Conservation (phyloP, 2,113 vertebrate genomes). For the Dascyllus trimaculatus region DNA sequence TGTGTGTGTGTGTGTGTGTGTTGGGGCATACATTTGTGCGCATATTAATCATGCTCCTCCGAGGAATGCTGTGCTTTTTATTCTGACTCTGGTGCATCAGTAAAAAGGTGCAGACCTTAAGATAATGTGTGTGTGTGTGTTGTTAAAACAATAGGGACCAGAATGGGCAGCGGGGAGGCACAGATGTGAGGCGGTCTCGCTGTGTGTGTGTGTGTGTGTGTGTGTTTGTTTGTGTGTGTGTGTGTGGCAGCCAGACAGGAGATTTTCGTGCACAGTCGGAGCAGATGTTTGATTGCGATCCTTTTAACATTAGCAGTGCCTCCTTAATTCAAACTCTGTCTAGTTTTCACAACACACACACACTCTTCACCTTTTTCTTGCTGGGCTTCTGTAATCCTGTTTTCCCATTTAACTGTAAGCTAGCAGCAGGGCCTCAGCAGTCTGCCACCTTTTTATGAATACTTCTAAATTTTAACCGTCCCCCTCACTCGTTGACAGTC, state of each 20-base stretch:
- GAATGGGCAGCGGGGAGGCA: slow-evolving; percentile 18
- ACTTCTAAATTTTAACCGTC: slow-evolving; percentile 68
- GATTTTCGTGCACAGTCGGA: slow-evolving; percentile 33
- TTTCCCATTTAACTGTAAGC: slow-evolving; percentile 46
- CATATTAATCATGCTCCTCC: slow-evolving; percentile 21
- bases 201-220: slow-evolving; percentile 6
- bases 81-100: slow-evolving; percentile 36
- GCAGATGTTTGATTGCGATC: slow-evolving; percentile 42
- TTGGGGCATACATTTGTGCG: slow-evolving; percentile 3
- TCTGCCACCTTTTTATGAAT: slow-evolving; percentile 61
- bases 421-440: slow-evolving; percentile 60
- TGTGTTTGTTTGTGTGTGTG: background rate
- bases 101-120: slow-evolving; percentile 25
- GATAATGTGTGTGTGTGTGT: background rate
- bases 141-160: slow-evolving; percentile 11
- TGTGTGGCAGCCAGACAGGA: slow-evolving; percentile 13
- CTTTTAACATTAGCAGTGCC: slow-evolving; percentile 31
- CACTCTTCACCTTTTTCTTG: too few species aligned
- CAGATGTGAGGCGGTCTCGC: slow-evolving; percentile 37
- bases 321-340: slow-evolving; percentile 28
- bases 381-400: slow-evolving; percentile 6
- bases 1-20: slow-evolving; percentile 21
- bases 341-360: too few species aligned
- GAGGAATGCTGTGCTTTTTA: slow-evolving; percentile 47
- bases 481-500: slow-evolving; percentile 64